These are phyloP conservation scores for Varanus salvator DNA, from an alignment of 2,113 vertebrate species.

Conservation along the genomic window DNA sequence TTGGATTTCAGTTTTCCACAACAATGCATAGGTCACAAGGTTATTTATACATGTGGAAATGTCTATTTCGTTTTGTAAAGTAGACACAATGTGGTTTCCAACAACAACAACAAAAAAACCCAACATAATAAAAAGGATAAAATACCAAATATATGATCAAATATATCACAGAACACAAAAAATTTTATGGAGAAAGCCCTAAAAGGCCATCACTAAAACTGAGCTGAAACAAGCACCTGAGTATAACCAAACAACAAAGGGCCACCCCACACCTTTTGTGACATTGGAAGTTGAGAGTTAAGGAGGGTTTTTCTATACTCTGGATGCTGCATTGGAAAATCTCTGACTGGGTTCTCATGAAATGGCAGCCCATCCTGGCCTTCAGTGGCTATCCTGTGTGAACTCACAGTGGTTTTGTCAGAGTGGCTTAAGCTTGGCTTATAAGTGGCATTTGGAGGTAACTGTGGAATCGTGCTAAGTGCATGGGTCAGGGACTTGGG, in stretches of 20 bases:
- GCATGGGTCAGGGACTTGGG: too few species aligned
- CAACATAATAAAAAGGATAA: not conserved
- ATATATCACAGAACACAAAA: not conserved
- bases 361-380: too few species aligned
- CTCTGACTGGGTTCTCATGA: too few species aligned
- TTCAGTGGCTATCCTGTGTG: too few species aligned
- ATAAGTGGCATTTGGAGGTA: too few species aligned
- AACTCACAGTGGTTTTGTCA: too few species aligned
- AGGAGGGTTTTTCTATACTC: not conserved
- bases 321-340: not conserved
- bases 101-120: not conserved
- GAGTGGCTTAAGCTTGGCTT: too few species aligned
- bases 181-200: not conserved
- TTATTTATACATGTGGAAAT: not conserved
- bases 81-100: not conserved
- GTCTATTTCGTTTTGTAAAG: not conserved
- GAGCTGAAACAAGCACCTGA: not conserved
- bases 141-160: not conserved
- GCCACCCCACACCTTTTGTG: not conserved
- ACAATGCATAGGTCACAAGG: too few species aligned
- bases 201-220: not conserved
- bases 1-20: too few species aligned
- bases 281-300: not conserved
- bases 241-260: not conserved
- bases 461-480: too few species aligned